Evolutionary conservation across 2,113 vertebrate genomes (phyloP).

Genomic region (Grantiella picta): DNA sequence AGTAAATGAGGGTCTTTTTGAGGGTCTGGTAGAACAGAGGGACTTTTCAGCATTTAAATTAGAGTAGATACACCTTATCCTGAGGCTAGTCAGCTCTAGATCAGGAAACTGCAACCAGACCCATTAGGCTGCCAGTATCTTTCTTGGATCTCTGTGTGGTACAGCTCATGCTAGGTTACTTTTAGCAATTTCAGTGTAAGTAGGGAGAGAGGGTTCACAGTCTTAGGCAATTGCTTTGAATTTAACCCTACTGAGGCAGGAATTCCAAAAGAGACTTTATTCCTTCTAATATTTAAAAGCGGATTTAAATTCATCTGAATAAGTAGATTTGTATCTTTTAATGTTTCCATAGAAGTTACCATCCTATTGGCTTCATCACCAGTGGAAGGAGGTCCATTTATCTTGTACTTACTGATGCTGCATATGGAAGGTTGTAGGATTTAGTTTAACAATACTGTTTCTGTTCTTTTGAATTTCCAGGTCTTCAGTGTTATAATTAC

Average conservation of each 20-base stretch:
- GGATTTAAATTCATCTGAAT: neutral
- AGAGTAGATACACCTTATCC: neutral
- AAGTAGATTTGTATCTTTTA: neutral
- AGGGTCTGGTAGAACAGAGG: neutral
- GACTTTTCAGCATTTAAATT: neutral
- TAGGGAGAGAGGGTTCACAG: neutral
- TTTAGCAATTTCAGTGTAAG: neutral
- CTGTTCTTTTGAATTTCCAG: neutral
- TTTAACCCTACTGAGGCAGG: neutral
- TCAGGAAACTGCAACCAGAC: neutral
- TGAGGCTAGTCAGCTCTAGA: neutral
- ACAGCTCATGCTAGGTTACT: neutral
- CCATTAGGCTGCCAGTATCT: neutral
- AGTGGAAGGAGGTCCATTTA: neutral
- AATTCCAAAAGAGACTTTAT: neutral
- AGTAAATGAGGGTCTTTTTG: neutral
- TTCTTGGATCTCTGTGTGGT: neutral
- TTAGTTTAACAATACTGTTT: neutral
- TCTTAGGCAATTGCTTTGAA: neutral
- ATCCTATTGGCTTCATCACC: neutral
- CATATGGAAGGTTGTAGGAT: neutral
- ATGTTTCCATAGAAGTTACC: neutral
- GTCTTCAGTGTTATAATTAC: neutral
- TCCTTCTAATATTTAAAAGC: neutral
- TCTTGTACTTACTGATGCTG: neutral